Percentiles rank a stretch among this genome's conserved stretches.
These are phyloP conservation scores for Acridotheres tristis DNA, from an alignment of 2,797 vertebrate species.

Conservation along the genomic window DNA sequence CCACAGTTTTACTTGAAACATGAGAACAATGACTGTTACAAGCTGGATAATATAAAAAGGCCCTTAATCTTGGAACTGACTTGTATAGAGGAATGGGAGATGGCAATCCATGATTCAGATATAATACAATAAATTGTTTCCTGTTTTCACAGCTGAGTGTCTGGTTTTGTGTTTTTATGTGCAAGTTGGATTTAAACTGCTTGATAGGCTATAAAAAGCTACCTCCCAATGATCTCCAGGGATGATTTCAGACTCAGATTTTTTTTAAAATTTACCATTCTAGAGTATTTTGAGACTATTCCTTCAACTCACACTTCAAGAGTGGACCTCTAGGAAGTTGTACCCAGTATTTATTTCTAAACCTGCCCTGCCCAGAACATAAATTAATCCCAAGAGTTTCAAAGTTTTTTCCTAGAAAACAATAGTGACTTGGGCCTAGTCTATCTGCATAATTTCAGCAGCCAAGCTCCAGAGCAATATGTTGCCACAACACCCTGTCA, in stretches of 20 bases:
- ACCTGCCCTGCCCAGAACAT: rapidly evolving
- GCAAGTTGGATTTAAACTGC: background rate
- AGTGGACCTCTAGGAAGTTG: background rate
- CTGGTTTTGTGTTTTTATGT: background rate
- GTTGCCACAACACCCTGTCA: background rate
- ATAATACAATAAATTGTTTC: background rate
- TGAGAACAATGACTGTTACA: background rate
- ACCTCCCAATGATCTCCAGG: background rate
- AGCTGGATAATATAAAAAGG: background rate
- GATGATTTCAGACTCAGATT: background rate
- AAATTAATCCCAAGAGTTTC: background rate
- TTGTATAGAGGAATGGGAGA: background rate
- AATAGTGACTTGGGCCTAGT: background rate
- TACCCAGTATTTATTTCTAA: background rate
- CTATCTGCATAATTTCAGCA: background rate
- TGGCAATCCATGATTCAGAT: background rate
- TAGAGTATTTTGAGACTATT: background rate
- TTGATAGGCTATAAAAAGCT: background rate
- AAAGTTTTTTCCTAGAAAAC: background rate
- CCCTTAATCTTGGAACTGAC: background rate
- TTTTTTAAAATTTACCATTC: background rate
- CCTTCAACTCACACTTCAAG: background rate
- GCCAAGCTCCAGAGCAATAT: background rate
- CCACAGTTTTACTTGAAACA: background rate
- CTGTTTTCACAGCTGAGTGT: background rate